These are phyloP conservation scores for Epizoanthus stellaris DNA, from an alignment of 92 coral and sea anemone genomes.

Conservation along the genomic window DNA sequence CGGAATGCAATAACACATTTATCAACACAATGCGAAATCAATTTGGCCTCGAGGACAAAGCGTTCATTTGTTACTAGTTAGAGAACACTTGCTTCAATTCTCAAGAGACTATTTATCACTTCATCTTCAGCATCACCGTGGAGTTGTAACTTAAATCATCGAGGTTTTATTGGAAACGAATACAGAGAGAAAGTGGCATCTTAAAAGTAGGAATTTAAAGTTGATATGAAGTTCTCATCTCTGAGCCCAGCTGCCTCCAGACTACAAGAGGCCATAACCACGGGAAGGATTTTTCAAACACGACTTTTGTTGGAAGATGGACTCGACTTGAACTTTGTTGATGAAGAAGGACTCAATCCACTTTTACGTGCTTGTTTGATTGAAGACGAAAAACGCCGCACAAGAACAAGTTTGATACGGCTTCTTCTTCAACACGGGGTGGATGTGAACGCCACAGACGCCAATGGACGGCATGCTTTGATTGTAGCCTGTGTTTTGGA, in stretches of 20 bases:
- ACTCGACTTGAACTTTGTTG: conserved; percentile 63
- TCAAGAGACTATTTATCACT: background rate
- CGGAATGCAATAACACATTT: conserved; percentile 36
- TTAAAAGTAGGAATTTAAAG: background rate
- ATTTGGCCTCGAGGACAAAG: background rate
- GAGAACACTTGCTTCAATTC: conserved; percentile 1
- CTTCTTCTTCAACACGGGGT: conserved; percentile 85
- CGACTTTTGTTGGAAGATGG: conserved; percentile 77
- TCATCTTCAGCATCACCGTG: background rate
- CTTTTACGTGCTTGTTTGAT: conserved; percentile 81
- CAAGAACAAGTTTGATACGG: conserved; percentile 75
- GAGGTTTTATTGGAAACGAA: background rate
- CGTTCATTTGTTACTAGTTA: background rate
- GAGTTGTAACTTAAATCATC: background rate
- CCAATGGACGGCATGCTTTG: conserved; percentile 80
- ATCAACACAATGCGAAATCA: background rate
- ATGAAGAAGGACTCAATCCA: conserved; percentile 90
- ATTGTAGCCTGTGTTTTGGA: conserved; percentile 75
- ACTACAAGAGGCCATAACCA: conserved; percentile 81
- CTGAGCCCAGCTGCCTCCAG: conserved; percentile 52
- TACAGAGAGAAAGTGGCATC: background rate
- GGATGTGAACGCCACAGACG: conserved; percentile 86
- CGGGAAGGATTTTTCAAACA: conserved; percentile 88
- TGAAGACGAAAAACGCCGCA: conserved; percentile 82
- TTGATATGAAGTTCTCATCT: conserved; percentile 32